Evolutionary conservation across 2,888 invertebrate species (phyloP), one percentile per base, ranked within the genome.

Genomic region (Aporophyla lueneburgensis): DNA sequence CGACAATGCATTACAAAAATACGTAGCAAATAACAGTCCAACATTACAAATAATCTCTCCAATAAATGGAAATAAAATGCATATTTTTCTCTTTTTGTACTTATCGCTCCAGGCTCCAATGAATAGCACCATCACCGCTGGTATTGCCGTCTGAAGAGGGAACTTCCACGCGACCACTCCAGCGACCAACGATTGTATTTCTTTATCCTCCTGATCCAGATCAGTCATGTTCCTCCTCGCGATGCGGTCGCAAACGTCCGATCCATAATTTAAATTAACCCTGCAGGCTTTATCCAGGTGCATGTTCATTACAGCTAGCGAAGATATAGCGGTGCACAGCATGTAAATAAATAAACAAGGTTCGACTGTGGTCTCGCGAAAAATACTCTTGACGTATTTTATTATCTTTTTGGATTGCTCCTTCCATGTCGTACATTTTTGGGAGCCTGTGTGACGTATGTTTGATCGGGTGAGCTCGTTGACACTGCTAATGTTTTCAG

Each of bases 281-380:
- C 97, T 93, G 89, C 97, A 97, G 5, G 97, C 95, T 88, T 97
- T 97, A 89, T 97, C 97, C 85, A 97, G 95, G 87, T 97, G 97
- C 93, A 97, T 95, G 80, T 97, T 97, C 81, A 95, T 95, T 16
- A 97, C 95, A 0, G 97, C 97, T 46, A 97, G 91, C 59, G 98
- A 97, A 0, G 98, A 98, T 43, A 97, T 91, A 2, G 97, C 97
- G 65, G 97, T 97, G 79, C 97, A 97, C 91, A 98, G 94, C 90
- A 98, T 97, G 90, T 97, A 98, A 82, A 97, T 95, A 81, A 97
- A 97, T 82, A 98, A 91, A 87, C 98, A 97, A 16, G 98, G 98
- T 87, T 98, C 98, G 3, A 98, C 97, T 0, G 98, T 97, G 2
- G 94, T 96, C 88, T 96, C 96, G 4, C 91, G 90, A 54, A 94